These are phyloP conservation scores for Scalopus aquaticus DNA, from an alignment of 2,113 vertebrate genomes.

Conservation along the genomic window DNA sequence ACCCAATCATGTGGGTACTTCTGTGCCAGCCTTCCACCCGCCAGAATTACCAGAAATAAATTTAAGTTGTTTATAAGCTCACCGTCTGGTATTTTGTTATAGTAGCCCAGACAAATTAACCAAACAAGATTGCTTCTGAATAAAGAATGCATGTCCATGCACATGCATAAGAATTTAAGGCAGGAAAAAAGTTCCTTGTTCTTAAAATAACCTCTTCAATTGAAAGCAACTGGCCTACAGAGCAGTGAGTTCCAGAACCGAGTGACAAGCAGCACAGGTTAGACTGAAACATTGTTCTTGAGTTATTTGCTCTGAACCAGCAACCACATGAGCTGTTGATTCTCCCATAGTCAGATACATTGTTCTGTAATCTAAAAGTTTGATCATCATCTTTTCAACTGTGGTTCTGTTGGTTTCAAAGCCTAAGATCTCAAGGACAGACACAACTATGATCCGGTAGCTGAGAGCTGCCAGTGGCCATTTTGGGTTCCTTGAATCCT, in stretches of 20 bases:
- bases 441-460: not conserved
- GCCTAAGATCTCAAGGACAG: not conserved
- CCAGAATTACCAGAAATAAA: not conserved
- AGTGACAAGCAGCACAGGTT: not conserved
- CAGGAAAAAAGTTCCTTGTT: not conserved
- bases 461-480: not conserved
- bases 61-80: not conserved
- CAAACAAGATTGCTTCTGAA: not conserved
- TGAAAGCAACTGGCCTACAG: not conserved
- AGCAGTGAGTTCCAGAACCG: accelerated
- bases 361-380: not conserved
- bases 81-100: not conserved
- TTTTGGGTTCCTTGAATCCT: not conserved
- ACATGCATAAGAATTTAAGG: not conserved
- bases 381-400: not conserved
- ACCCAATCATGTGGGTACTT: not conserved
- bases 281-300: not conserved
- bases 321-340: not conserved
- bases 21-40: not conserved
- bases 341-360: not conserved
- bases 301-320: not conserved
- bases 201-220: not conserved
- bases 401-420: not conserved
- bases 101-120: not conserved
- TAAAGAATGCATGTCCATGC: not conserved